These are phyloP conservation scores for Oncorhynchus tshawytscha DNA, from an alignment of 2,113 vertebrate genomes.

Conservation along the genomic window DNA sequence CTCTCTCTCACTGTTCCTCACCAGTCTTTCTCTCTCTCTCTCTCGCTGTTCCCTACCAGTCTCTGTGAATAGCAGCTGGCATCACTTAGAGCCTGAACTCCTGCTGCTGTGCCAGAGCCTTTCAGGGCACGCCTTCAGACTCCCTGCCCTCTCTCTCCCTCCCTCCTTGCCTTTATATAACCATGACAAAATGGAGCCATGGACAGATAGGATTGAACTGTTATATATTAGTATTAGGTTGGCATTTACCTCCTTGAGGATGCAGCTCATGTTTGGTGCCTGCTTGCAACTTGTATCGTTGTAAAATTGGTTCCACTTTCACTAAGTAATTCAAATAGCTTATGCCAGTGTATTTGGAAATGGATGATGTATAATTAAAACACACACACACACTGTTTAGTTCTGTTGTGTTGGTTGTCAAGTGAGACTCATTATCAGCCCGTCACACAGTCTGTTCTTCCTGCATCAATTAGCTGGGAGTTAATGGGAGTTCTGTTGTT, in stretches of 20 bases:
- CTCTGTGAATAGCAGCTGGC: neutral
- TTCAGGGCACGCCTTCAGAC: neutral
- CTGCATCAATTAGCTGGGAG: neutral
- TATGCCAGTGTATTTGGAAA: too few relatives aligned
- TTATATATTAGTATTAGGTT: neutral
- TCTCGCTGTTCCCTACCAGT: too few relatives aligned
- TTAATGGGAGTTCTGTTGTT: slow-evolving; percentile 14
- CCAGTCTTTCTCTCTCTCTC: too few relatives aligned
- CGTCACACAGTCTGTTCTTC: neutral
- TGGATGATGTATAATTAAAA: too few relatives aligned
- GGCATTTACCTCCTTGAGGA: neutral
- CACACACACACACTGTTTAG: too few relatives aligned
- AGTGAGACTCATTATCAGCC: neutral
- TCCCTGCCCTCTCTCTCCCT: neutral
- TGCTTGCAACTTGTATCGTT: neutral
- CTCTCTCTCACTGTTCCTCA: too few relatives aligned
- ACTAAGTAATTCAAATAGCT: too few relatives aligned
- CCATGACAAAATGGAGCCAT: neutral
- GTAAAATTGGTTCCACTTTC: too few relatives aligned
- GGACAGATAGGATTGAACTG: neutral
- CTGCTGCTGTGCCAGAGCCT: neutral
- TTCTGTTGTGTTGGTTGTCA: neutral
- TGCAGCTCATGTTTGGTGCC: neutral
- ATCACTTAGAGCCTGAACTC: neutral
- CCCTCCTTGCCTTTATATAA: neutral